These are phyloP conservation scores for Drosophila melanosoma DNA, from an alignment of 2,888 invertebrate genomes.

Conservation along the genomic window DNA sequence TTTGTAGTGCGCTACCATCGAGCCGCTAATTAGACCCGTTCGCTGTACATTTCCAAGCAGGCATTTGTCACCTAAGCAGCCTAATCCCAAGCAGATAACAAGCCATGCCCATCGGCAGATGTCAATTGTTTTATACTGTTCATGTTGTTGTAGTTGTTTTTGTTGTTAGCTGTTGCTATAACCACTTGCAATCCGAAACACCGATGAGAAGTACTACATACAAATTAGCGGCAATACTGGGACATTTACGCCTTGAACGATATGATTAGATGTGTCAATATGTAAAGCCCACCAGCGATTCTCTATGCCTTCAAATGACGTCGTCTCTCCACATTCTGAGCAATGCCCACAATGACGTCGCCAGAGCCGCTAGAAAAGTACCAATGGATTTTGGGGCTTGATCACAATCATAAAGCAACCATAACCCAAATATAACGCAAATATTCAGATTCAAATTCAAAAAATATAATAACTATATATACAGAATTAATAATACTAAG, in stretches of 20 bases:
- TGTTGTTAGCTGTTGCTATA: constrained; percentile 11
- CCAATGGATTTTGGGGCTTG: background rate
- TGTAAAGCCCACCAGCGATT: constrained; percentile 38
- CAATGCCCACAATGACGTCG: constrained; percentile 51
- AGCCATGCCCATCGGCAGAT: constrained; percentile 28
- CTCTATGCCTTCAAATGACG: constrained; percentile 48
- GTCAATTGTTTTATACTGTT: background rate
- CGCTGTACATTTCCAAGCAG: constrained; percentile 45
- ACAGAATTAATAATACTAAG: background rate
- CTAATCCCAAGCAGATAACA: constrained; percentile 61
- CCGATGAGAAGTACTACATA: constrained; percentile 31
- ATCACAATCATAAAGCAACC: constrained; percentile 17
- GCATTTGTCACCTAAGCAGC: constrained; percentile 35
- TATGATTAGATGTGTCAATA: constrained; percentile 78
- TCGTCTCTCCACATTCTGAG: constrained; percentile 35
- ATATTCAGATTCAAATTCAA: background rate
- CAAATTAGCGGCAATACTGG: constrained; percentile 70
- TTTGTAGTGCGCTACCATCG: constrained; percentile 13
- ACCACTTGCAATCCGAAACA: constrained; percentile 25
- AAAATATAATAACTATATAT: background rate
- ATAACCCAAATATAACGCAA: constrained; percentile 5
- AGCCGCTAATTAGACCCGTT: constrained; percentile 44
- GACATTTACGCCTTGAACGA: constrained; percentile 44
- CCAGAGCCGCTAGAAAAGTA: constrained; percentile 1
- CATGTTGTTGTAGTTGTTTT: constrained; percentile 13